phyloP scores from a whole-genome alignment of 2,113 vertebrate genomes.

The Conger conger region DNA sequence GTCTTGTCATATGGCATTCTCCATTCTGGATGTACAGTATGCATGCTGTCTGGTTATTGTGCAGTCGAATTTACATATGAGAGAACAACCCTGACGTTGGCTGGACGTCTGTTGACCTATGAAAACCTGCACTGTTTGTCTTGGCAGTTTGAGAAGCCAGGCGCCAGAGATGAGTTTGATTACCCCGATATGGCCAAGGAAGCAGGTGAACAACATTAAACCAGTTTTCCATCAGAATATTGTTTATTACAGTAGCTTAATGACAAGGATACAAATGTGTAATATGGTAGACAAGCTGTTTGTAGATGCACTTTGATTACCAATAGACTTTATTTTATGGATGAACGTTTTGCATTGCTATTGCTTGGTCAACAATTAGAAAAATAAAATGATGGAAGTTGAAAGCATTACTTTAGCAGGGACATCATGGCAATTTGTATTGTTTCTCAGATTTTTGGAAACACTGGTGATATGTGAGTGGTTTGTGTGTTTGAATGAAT shows the following conservation, averaged over 20 bases:
- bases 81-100: not conserved
- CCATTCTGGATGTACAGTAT: not conserved
- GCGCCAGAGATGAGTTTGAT: constrained; percentile 61
- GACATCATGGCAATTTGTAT: no score
- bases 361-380: no score
- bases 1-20: not conserved
- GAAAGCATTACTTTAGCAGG: not conserved
- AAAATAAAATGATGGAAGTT: not conserved
- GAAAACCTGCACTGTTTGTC: constrained; percentile 34
- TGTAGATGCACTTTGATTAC: not conserved
- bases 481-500: no score
- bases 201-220: constrained; percentile 77
- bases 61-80: not conserved
- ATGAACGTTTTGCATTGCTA: no score
- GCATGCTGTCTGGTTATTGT: not conserved
- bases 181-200: constrained; percentile 93
- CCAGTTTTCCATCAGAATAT: not conserved
- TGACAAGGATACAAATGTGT: no score
- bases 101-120: not conserved
- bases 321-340: no score
- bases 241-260: not conserved
- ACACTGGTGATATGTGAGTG: no score
- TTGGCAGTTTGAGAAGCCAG: constrained; percentile 84
- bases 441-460: no score
- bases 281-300: not conserved